phyloP scores from a whole-genome alignment of 2,888 invertebrate species.

The Drosophila maculinotata region DNA sequence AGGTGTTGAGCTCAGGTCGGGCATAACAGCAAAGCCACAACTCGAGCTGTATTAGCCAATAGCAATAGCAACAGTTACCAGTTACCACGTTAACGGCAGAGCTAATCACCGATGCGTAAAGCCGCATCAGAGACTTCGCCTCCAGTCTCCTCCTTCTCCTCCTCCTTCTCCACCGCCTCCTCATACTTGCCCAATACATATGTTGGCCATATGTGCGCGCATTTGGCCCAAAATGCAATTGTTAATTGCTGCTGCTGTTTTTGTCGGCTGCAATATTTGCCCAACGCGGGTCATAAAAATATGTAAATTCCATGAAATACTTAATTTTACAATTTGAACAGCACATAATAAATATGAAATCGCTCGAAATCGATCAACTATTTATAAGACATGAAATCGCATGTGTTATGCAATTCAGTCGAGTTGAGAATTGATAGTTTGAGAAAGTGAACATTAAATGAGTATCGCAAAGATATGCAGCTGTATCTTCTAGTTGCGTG shows the following conservation, averaged over 20 bases:
- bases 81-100: too few species aligned
- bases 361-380: slow-evolving; percentile 16
- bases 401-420: neutral
- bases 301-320: too few species aligned
- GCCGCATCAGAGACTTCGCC: too few species aligned
- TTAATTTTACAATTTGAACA: too few species aligned
- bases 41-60: too few species aligned
- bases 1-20: too few species aligned
- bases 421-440: neutral
- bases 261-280: slow-evolving; percentile 18
- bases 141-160: neutral
- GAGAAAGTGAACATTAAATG: neutral
- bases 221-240: slow-evolving; percentile 19
- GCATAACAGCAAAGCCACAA: too few species aligned
- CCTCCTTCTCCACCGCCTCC: too few species aligned
- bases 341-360: slow-evolving; percentile 4
- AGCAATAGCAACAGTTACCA: too few species aligned
- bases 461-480: too few species aligned
- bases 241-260: slow-evolving; percentile 22
- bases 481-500: too few species aligned
- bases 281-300: slow-evolving; percentile 23
- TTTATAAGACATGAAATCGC: slow-evolving; percentile 1
- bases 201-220: slow-evolving; percentile 39
- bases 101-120: slow-evolving; percentile 40
- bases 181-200: slow-evolving; percentile 24